phyloP scores from a whole-genome alignment of 2,888 invertebrate genomes.

The Drosophila melanocephala region DNA sequence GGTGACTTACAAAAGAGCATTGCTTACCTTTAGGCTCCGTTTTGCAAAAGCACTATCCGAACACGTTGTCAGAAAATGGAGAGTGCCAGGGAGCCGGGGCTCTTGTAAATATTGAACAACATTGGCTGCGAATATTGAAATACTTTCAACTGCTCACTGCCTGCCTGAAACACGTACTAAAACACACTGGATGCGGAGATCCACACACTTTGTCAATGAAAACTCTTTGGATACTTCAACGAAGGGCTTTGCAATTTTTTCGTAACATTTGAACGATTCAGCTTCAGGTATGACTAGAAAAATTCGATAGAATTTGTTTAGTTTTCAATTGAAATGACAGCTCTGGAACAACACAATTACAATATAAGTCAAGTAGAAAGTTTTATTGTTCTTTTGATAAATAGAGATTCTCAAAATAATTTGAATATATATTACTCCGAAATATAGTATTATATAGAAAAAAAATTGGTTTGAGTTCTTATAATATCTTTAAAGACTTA shows the following conservation, averaged over 20 bases:
- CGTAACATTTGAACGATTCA: neutral
- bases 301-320: neutral
- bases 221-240: neutral
- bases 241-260: neutral
- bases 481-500: neutral
- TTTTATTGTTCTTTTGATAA: neutral
- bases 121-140: slow-evolving; percentile 75
- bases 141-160: slow-evolving; percentile 31
- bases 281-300: neutral
- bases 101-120: slow-evolving; percentile 69
- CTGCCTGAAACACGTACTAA: slow-evolving; percentile 11
- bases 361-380: neutral
- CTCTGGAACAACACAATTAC: neutral
- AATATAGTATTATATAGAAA: neutral
- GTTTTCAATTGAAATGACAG: neutral
- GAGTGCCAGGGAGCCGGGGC: neutral
- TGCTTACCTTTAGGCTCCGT: slow-evolving; percentile 20
- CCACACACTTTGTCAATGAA: slow-evolving; percentile 3
- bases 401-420: neutral
- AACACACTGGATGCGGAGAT: neutral
- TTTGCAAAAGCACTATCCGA: slow-evolving; percentile 2
- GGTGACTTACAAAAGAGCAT: slow-evolving; percentile 7
- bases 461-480: neutral
- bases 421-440: neutral
- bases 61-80: slow-evolving; percentile 16